Percentiles rank a stretch among this genome's conserved stretches.
Evolutionary conservation across 2,797 vertebrate species (phyloP).

Genomic region (Pangasius macronema): DNA sequence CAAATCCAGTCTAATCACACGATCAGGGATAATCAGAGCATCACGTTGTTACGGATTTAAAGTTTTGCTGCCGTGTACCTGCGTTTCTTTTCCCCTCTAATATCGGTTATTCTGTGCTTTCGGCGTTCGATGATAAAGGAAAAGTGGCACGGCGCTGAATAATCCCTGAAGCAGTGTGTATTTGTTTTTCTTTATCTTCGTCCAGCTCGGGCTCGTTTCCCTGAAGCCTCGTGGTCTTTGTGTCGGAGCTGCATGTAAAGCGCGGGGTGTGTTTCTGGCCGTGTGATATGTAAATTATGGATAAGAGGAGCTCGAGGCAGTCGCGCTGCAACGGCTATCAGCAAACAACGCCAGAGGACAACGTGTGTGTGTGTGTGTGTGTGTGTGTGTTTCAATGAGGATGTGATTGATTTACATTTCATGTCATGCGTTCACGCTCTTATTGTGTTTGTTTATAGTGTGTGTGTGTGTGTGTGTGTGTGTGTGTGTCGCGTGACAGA

Average conservation of each 20-base stretch:
- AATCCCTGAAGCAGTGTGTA: background rate
- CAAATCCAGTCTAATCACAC: background rate
- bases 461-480: background rate
- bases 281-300: slow-evolving; percentile 37
- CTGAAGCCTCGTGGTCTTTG: background rate
- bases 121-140: background rate
- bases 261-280: slow-evolving; percentile 10
- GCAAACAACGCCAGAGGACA: too few species aligned
- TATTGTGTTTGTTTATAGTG: background rate
- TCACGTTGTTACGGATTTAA: too few species aligned
- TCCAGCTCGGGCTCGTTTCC: background rate
- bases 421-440: background rate
- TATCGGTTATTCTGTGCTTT: background rate
- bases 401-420: background rate
- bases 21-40: background rate
- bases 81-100: background rate
- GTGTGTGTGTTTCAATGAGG: background rate
- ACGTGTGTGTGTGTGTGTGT: background rate
- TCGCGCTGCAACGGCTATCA: too few species aligned
- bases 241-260: slow-evolving; percentile 34
- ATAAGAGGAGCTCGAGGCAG: slow-evolving; percentile 12
- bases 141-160: background rate
- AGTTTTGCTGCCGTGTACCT: background rate
- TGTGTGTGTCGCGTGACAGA: background rate
- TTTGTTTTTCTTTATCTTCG: background rate